Conservation (phyloP, 2,797 vertebrate species). For the Lagocephalus sceleratus region DNA sequence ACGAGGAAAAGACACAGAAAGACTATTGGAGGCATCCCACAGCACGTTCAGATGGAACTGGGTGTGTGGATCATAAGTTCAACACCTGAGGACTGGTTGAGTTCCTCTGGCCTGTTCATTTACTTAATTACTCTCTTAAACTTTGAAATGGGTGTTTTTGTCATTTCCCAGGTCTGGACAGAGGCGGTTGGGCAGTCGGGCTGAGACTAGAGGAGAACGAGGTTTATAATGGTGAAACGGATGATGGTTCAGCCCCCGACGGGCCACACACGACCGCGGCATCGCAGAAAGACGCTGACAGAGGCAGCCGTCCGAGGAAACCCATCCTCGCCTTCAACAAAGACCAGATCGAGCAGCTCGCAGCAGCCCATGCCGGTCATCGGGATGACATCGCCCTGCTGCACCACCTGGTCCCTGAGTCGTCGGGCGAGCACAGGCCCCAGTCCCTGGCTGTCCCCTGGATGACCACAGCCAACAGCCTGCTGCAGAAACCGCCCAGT, state of each 20-base stretch:
- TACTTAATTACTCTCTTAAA: slow-evolving; percentile 1
- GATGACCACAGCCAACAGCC: slow-evolving; percentile 76
- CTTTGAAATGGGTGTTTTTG: slow-evolving; percentile 4
- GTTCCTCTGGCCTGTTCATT: not conserved
- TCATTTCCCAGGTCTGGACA: slow-evolving; percentile 71
- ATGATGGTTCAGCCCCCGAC: slow-evolving; percentile 66
- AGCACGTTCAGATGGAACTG: slow-evolving; percentile 89
- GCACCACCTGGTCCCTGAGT: slow-evolving; percentile 61
- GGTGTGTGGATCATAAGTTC: slow-evolving; percentile 70
- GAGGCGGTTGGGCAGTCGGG: slow-evolving; percentile 57
- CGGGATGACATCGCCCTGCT: slow-evolving; percentile 79
- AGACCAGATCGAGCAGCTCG: slow-evolving; percentile 64
- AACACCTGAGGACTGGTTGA: not conserved
- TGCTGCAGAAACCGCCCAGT: slow-evolving; percentile 61
- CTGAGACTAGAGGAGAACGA: slow-evolving; percentile 53
- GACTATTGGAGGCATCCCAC: slow-evolving; percentile 85
- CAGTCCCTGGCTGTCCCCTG: slow-evolving; percentile 84
- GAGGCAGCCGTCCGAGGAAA: slow-evolving; percentile 55
- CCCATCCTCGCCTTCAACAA: slow-evolving; percentile 51
- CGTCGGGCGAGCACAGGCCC: slow-evolving; percentile 69
- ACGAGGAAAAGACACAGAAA: slow-evolving; percentile 76
- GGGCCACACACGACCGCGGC: slow-evolving; percentile 44
- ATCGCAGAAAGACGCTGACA: slow-evolving; percentile 33
- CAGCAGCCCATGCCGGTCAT: slow-evolving; percentile 70
- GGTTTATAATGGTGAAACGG: slow-evolving; percentile 56